Conservation (phyloP, 2,113 vertebrate genomes). For the Neopipo cinnamomea region DNA sequence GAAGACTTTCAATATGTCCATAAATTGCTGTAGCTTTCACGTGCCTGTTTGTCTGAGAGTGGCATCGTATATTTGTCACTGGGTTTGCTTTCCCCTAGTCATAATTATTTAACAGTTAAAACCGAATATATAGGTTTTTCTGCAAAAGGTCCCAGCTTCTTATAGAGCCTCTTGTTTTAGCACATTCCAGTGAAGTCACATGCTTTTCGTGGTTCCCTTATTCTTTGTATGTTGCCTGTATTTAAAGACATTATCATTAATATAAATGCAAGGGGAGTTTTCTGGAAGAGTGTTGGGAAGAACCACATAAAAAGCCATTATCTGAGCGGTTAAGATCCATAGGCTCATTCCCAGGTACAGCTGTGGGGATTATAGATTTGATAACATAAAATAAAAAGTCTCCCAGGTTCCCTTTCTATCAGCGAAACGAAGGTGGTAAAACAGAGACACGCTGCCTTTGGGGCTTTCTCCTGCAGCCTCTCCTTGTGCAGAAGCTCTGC, state of each 20-base stretch:
- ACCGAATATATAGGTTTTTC: background rate
- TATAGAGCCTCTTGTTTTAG: background rate
- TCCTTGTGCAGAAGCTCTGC: fast-evolving
- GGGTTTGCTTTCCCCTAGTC: background rate
- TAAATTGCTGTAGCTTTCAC: background rate
- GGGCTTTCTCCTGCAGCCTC: background rate
- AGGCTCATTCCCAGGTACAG: background rate
- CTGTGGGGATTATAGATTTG: background rate
- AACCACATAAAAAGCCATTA: background rate
- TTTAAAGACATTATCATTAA: background rate
- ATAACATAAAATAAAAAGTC: background rate
- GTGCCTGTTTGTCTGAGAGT: background rate
- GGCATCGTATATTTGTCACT: background rate
- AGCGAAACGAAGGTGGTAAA: background rate
- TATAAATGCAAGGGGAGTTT: background rate
- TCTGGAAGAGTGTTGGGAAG: background rate
- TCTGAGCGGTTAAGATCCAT: background rate
- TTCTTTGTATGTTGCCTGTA: background rate
- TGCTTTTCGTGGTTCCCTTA: background rate
- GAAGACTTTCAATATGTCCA: background rate
- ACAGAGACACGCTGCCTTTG: background rate
- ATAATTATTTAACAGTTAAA: background rate
- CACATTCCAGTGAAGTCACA: background rate
- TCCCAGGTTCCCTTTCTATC: background rate
- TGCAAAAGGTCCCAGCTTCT: background rate